phyloP scores from a whole-genome alignment of 2,888 invertebrate genomes.

The Abrostola tripartita region DNA sequence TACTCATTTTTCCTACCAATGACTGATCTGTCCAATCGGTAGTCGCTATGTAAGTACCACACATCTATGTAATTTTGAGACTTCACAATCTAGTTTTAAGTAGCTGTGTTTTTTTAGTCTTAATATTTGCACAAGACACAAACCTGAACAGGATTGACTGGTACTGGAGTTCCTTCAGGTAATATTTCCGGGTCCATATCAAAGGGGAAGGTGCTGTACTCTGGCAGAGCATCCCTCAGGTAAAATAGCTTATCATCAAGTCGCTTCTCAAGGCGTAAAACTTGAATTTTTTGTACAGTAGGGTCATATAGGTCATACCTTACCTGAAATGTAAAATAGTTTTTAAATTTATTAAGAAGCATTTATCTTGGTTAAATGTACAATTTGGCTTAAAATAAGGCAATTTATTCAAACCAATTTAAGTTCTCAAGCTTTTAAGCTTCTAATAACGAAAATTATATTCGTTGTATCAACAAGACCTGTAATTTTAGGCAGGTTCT shows the following conservation, averaged over 20 bases:
- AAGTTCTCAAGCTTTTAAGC: too few relatives aligned
- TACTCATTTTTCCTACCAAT: too few relatives aligned
- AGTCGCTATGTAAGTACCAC: too few relatives aligned
- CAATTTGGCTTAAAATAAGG: too few relatives aligned
- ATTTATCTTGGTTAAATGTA: not conserved
- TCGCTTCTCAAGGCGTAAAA: conserved; percentile 96
- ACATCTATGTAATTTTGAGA: too few relatives aligned
- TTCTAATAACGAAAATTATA: too few relatives aligned
- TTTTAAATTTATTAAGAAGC: not conserved
- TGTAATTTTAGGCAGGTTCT: too few relatives aligned
- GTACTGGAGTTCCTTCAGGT: conserved; percentile 93
- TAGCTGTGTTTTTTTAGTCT: not conserved
- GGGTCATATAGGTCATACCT: conserved; percentile 98
- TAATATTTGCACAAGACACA: conserved; percentile 15
- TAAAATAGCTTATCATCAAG: conserved; percentile 96
- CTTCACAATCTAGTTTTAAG: too few relatives aligned
- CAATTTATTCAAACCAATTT: too few relatives aligned
- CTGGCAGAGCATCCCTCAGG: conserved; percentile 95
- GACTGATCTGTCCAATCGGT: too few relatives aligned
- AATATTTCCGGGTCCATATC: conserved; percentile 96
- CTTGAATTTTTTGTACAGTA: conserved; percentile 95
- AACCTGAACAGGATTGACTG: conserved; percentile 92
- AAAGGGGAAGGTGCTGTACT: conserved; percentile 97
- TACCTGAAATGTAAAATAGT: conserved; percentile 79
- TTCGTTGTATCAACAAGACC: too few relatives aligned